Evolutionary conservation across 2,113 vertebrate genomes (phyloP).

Genomic region (Saiga tatarica): DNA sequence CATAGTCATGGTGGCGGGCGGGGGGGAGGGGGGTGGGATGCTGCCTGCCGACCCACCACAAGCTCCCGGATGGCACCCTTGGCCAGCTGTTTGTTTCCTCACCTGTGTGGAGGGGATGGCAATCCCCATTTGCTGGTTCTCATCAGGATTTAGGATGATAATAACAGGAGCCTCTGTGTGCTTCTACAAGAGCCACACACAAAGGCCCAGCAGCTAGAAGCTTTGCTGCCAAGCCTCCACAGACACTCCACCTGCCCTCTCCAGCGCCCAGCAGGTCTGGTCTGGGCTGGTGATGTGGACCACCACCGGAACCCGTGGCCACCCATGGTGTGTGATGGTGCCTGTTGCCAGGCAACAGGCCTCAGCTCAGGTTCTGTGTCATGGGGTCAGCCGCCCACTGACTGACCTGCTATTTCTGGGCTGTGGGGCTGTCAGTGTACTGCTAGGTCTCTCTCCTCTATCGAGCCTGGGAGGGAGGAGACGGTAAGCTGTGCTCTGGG

Average conservation of each 20-base stretch:
- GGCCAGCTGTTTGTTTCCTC: not conserved
- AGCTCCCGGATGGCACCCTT: not conserved
- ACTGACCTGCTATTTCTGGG: slow-evolving; percentile 32
- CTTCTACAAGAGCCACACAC: not conserved
- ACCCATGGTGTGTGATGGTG: not conserved
- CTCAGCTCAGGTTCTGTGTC: not conserved
- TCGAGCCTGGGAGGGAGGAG: not conserved
- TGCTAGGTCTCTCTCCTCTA: not conserved
- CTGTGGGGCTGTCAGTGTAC: not conserved
- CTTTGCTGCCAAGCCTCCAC: not conserved
- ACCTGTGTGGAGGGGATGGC: not conserved
- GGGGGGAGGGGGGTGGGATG: rapidly evolving
- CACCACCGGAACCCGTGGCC: not conserved
- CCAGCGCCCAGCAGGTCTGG: not conserved
- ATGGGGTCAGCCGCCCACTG: slow-evolving; percentile 20
- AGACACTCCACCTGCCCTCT: too few relatives aligned
- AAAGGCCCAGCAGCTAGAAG: not conserved
- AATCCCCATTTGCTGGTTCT: not conserved
- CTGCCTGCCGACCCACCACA: not conserved
- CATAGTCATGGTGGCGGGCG: rapidly evolving
- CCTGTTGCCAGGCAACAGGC: slow-evolving; percentile 44
- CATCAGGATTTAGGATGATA: not conserved
- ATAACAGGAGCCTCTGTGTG: not conserved
- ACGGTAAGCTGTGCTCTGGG: not conserved
- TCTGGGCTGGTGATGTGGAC: not conserved